phyloP scores from a whole-genome alignment of 2,888 invertebrate species.

The Athetis lepigone region DNA sequence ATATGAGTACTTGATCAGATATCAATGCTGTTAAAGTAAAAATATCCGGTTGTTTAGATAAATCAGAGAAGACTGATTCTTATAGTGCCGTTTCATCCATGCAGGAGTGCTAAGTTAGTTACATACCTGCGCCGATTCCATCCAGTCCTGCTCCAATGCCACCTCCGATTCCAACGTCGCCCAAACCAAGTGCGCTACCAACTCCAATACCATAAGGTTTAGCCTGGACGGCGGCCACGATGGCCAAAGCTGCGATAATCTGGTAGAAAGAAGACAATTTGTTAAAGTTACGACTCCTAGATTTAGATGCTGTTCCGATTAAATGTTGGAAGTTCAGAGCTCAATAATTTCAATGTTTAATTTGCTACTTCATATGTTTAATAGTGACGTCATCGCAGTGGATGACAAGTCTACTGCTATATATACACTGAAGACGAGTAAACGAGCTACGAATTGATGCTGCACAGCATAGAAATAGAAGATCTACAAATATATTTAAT shows the following conservation, averaged over 20 bases:
- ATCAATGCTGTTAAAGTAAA: too few species aligned
- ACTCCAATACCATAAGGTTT: constrained; percentile 26
- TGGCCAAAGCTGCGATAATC: constrained; percentile 46
- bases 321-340: neutral
- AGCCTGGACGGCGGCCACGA: constrained; percentile 47
- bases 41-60: too few species aligned
- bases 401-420: too few species aligned
- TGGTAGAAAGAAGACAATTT: neutral
- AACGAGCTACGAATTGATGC: neutral
- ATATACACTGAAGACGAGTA: too few species aligned
- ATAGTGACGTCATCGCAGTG: neutral
- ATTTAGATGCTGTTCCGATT: neutral
- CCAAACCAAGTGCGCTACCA: neutral
- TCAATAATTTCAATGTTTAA: neutral
- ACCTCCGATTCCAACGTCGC: neutral
- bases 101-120: neutral
- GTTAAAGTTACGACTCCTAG: neutral
- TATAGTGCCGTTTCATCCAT: neutral
- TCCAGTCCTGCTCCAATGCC: constrained; percentile 3
- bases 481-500: too few species aligned
- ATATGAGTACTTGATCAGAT: too few species aligned
- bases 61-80: too few species aligned
- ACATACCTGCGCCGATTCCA: constrained; percentile 8
- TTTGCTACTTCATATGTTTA: too few species aligned
- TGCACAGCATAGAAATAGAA: neutral